Percentiles rank a stretch among this genome's conserved stretches.
phyloP scores from a whole-genome alignment of 1,140 invertebrate species.

The Ptiloglossa arizonensis region DNA sequence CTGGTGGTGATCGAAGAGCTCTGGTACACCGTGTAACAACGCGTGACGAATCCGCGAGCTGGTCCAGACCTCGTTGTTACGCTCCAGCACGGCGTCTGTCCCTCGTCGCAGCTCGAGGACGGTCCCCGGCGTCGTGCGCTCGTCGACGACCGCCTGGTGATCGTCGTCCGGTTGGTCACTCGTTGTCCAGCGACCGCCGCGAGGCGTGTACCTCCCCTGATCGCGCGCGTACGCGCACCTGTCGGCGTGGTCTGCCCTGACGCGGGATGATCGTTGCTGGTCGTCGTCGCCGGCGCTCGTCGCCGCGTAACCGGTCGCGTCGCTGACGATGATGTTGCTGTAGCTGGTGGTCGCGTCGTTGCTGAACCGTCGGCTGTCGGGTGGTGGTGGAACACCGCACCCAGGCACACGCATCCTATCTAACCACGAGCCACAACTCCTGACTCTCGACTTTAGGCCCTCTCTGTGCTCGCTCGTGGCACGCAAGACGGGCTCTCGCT shows the following conservation, averaged over 20 bases:
- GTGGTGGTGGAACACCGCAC: slow-evolving; percentile 78
- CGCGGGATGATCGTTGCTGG: not conserved
- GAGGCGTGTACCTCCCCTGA: slow-evolving; percentile 8
- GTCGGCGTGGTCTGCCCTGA: too few species aligned
- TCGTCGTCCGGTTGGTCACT: not conserved
- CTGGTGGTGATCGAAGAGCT: too few species aligned
- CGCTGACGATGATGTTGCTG: slow-evolving; percentile 32
- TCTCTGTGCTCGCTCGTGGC: slow-evolving; percentile 53
- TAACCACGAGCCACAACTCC: slow-evolving; percentile 76
- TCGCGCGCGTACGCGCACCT: slow-evolving; percentile 4
- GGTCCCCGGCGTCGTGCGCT: not conserved
- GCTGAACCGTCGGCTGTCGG: slow-evolving; percentile 60
- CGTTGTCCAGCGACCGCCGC: slow-evolving; percentile 20
- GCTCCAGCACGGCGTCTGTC: too few species aligned
- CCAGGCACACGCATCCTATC: slow-evolving; percentile 82
- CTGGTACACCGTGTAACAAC: too few species aligned
- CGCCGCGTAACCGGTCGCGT: not conserved
- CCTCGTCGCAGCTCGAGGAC: not conserved
- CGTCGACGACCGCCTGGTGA: not conserved
- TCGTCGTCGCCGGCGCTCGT: too few species aligned
- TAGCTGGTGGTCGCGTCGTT: slow-evolving; percentile 30
- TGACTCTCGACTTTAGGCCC: slow-evolving; percentile 69
- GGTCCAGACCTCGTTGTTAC: slow-evolving; percentile 1
- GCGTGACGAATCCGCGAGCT: not conserved
- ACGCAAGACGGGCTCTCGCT: slow-evolving; percentile 30